Conservation (phyloP, 2,113 vertebrate genomes). For the Calcarius ornatus region DNA sequence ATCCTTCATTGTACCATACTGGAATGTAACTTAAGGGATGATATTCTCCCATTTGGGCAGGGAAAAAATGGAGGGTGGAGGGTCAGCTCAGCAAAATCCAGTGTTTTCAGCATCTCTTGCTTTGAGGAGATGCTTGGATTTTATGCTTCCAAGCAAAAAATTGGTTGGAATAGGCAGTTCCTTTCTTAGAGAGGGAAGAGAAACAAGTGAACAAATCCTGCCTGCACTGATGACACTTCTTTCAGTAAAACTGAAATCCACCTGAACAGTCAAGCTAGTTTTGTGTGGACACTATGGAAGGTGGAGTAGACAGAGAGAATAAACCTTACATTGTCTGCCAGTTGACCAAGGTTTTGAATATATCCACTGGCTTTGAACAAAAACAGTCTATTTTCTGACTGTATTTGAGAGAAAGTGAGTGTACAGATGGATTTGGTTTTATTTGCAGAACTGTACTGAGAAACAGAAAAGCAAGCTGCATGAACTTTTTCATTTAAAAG, state of each 20-base stretch:
- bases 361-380: neutral
- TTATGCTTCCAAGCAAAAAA: neutral
- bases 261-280: neutral
- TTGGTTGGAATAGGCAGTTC: neutral
- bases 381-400: neutral
- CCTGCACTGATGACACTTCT: neutral
- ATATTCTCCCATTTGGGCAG: neutral
- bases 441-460: neutral
- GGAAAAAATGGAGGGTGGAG: neutral
- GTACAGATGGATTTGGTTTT: neutral
- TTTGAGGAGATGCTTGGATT: neutral
- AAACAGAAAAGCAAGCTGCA: slow-evolving; percentile 3
- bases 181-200: neutral
- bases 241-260: neutral
- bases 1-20: neutral
- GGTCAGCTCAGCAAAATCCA: neutral
- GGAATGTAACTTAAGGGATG: neutral
- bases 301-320: neutral
- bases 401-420: neutral
- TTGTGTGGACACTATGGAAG: neutral
- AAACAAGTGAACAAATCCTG: neutral
- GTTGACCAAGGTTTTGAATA: neutral
- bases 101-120: neutral
- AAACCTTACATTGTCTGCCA: neutral
- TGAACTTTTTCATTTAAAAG: neutral